Evolutionary conservation across 2,113 vertebrate genomes (phyloP).

Genomic region (Oryzias curvinotus): DNA sequence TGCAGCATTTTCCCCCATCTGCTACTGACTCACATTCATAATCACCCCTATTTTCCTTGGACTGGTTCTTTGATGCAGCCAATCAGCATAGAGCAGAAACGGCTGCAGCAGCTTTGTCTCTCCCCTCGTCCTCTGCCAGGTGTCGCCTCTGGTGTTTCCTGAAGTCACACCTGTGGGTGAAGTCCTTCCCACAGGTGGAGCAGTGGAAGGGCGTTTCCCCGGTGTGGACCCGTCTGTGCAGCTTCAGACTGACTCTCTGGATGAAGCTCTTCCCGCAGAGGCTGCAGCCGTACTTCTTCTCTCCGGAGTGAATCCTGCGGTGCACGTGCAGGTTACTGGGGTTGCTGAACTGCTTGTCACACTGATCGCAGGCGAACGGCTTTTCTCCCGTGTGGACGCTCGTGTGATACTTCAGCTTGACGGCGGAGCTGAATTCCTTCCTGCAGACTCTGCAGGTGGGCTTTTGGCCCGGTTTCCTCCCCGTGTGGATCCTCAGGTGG

Average conservation of each 20-base stretch:
- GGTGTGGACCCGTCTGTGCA: conserved; percentile 51
- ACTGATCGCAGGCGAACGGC: conserved; percentile 59
- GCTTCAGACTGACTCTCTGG: conserved; percentile 41
- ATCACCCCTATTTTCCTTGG: no score
- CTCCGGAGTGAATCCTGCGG: conserved; percentile 31
- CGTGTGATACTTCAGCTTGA: conserved; percentile 76
- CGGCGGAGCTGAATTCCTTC: conserved; percentile 67
- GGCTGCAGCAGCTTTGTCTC: background rate
- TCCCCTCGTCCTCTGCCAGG: conserved; percentile 1
- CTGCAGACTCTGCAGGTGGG: conserved; percentile 75
- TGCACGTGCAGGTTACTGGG: conserved; percentile 55
- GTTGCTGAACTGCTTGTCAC: conserved; percentile 57
- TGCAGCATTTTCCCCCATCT: no score
- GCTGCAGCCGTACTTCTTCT: conserved; percentile 54
- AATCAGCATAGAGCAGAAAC: no score
- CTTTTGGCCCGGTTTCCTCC: conserved; percentile 63
- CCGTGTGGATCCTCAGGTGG: conserved; percentile 74
- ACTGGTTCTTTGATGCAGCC: no score
- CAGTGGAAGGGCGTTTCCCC: conserved; percentile 50
- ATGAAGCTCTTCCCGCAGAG: conserved; percentile 56
- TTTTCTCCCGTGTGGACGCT: conserved; percentile 75
- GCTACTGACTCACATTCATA: no score
- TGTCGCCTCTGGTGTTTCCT: conserved; percentile 51
- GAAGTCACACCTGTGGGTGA: conserved; percentile 14
- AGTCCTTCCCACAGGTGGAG: conserved; percentile 33